Conservation (phyloP, 2,797 vertebrate species). For the Gymnoscopelus microlampas region DNA sequence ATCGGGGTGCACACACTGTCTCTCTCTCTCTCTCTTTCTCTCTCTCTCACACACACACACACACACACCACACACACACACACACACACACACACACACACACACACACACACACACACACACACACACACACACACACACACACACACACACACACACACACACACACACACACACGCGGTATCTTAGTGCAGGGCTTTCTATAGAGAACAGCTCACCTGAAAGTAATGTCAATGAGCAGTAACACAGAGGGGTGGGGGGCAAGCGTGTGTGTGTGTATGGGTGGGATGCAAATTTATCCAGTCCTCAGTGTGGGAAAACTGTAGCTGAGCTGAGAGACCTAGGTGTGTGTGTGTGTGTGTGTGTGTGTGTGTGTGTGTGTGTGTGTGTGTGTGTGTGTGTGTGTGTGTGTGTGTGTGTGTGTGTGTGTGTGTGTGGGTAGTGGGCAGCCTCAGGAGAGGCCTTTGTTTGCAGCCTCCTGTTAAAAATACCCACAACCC, state of each 20-base stretch:
- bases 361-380: neutral
- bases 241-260: slow-evolving; percentile 72
- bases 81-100: slow-evolving; percentile 45
- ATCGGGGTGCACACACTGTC: slow-evolving; percentile 78
- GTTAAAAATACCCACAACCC: too few species aligned
- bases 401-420: too few species aligned
- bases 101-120: slow-evolving; percentile 26
- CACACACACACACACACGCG: slow-evolving; percentile 29
- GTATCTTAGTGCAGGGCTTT: slow-evolving; percentile 82
- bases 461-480: too few species aligned
- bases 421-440: too few species aligned
- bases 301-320: slow-evolving; percentile 98
- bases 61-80: slow-evolving; percentile 26
- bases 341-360: slow-evolving; percentile 52
- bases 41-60: slow-evolving; percentile 17
- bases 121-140: slow-evolving; percentile 18
- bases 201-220: slow-evolving; percentile 99
- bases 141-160: slow-evolving; percentile 20
- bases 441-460: too few species aligned
- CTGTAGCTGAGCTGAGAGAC: slow-evolving; percentile 95
- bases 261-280: neutral
- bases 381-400: too few species aligned
- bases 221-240: slow-evolving; percentile 97
- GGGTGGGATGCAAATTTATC: slow-evolving; percentile 93
- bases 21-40: slow-evolving; percentile 19